Evolutionary conservation across 2,888 invertebrate genomes (phyloP), one percentile per base, ranked within the genome.

Genomic region (Nymphalis urticae): DNA sequence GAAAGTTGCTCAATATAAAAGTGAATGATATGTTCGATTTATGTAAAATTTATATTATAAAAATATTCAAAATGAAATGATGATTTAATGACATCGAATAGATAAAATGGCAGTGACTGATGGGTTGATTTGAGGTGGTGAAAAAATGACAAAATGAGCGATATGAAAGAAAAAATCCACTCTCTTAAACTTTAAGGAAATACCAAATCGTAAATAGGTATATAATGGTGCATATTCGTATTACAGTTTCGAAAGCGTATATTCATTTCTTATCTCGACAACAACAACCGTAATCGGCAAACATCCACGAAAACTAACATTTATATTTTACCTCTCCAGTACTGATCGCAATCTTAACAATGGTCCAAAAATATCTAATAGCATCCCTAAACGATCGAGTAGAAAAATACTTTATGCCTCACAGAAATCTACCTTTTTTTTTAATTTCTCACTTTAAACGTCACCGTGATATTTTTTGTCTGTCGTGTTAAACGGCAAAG

Each of bases 301-400:
- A 85, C 85, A 85, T 82, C 75, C 85, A 85, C 82, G 80, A 85
- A 85, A 85, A 85, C 89, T 90, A 90, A 87, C 87, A 83, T 84
- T 84, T 82, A 85, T 76, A 79, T 78, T 76, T 78, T 72, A 80
- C 78, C 79, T 82, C 83, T 79, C 85, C 81, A 91, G 91, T 90
- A 92, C 91, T 91, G 91, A 88, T 89, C 86, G 85, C 85, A 86
- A 87, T 87, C 89, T 86, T 89, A 91, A 92, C 90, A 92, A 89
- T 92, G 91, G 91, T 92, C 92, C 92, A 92, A 92, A 92, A 92
- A 92, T 92, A 92, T 91, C 90, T 90, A 90, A 87, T 87, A 89
- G 88, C 90, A 82, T 87, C 80, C 89, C 91, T 91, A 89, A 87
- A 90, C 88, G 88, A 90, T 87, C 89, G 84, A 89, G 90, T 92